Evolutionary conservation across 2,888 invertebrate genomes (phyloP), one percentile per base, ranked within the genome.

Genomic region (Griposia aprilina): DNA sequence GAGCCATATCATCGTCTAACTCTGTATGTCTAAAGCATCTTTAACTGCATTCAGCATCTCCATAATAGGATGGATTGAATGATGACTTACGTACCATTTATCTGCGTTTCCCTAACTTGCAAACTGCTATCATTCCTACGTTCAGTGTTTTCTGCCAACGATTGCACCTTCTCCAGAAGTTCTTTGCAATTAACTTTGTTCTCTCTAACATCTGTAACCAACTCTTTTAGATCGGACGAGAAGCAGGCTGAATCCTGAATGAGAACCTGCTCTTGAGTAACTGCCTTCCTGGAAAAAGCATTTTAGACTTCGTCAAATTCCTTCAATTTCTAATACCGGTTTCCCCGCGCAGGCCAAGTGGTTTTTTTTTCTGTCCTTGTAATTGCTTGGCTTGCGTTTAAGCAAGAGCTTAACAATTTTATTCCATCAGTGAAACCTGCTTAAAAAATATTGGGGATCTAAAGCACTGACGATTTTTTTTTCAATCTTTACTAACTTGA

Each of bases 101-200:
- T 94, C 89, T 97, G 97, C 13, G 95, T 93, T 93, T 97, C 97
- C 89, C 97, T 97, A 0, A 94, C 92, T 88, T 96, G 96, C 59
- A 97, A 88, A 68, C 96, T 95, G 80, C 93, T 96, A 78, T 97
- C 97, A 67, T 93, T 92, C n/a, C 97, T 96, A 26, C 90, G 89
- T 78, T 96, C 95, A 6, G 97, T 93, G 48, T 94, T 93, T 50
- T 96, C 95, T 62, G 95, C 92, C 74, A 97, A 93, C 23, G 86
- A 87, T 82, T 97, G 94, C 0, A 97, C 94, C 90, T 95, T 97
- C 17, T 96, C 95, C 59, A 97, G 94, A 13, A 97, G 91, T 52
- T 94, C 93, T 78, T 94, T 92, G 81, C 97, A 95, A 75, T 95
- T 92, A 30, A 91, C 87, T 87, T 96, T 97, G 78, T 95, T 97